A percentile compares a stretch with the other conserved stretches of the same genome.
Conservation (phyloP, 2,797 vertebrate species). For the Morus bassanus region DNA sequence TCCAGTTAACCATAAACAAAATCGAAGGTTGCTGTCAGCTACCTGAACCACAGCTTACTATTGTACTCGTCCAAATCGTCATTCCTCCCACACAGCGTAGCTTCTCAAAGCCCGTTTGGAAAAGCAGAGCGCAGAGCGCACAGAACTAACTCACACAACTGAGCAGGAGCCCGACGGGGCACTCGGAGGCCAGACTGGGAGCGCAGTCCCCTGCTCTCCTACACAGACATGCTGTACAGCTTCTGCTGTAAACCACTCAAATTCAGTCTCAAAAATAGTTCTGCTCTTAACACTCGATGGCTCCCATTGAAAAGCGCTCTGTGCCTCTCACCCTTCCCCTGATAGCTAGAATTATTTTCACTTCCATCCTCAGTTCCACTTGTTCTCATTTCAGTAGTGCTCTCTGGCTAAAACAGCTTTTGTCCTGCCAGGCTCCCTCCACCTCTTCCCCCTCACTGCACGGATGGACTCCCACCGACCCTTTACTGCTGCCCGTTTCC, state of each 20-base stretch:
- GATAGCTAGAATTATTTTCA: background rate
- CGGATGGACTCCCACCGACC: rapidly evolving
- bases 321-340: background rate
- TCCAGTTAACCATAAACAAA: background rate
- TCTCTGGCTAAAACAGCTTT: background rate
- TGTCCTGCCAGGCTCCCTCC: background rate
- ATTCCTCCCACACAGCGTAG: background rate
- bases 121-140: background rate
- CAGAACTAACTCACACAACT: background rate
- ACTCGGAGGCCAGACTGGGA: background rate
- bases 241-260: background rate
- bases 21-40: background rate
- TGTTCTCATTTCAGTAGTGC: rapidly evolving
- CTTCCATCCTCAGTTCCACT: background rate
- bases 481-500: rapidly evolving
- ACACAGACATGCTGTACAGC: background rate
- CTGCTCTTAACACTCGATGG: background rate
- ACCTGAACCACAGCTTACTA: background rate
- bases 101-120: background rate
- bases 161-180: rapidly evolving
- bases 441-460: background rate
- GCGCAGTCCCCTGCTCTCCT: background rate
- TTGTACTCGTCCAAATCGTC: background rate
- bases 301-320: background rate
- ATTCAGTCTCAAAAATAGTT: background rate